phyloP scores from a whole-genome alignment of 2,888 invertebrate genomes.

The Melinaea marsaeus region DNA sequence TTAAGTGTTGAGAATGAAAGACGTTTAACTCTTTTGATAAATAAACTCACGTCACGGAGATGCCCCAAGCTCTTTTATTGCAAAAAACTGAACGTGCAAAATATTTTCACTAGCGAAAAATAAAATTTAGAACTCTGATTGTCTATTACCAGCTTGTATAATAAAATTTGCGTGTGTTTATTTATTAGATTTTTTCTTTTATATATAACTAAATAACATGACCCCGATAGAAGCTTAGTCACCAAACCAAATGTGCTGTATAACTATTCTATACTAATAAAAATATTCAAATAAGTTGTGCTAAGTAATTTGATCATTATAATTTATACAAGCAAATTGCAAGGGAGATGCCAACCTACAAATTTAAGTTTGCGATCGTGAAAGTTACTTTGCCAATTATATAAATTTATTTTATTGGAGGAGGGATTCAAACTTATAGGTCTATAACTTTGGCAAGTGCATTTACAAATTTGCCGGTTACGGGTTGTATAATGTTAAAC shows the following conservation, averaged over 20 bases:
- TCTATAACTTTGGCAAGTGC: slow-evolving; percentile 11
- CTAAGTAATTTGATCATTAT: slow-evolving; percentile 26
- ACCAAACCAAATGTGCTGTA: slow-evolving; percentile 17
- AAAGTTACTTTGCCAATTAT: slow-evolving; percentile 10
- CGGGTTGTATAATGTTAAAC: slow-evolving; percentile 20
- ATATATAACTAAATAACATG: too few species aligned
- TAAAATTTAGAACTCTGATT: slow-evolving; percentile 1
- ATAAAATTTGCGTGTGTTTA: too few species aligned
- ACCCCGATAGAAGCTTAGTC: background rate
- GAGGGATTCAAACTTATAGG: slow-evolving; percentile 15
- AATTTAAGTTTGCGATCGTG: slow-evolving; percentile 14
- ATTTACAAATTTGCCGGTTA: slow-evolving; percentile 12
- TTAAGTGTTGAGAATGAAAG: slow-evolving; percentile 13
- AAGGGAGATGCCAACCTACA: slow-evolving; percentile 17
- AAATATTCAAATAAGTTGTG: slow-evolving; percentile 24
- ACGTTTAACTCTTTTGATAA: slow-evolving; percentile 15
- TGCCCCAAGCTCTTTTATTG: background rate
- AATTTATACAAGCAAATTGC: slow-evolving; percentile 25
- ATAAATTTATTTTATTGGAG: slow-evolving; percentile 7
- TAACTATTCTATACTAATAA: background rate
- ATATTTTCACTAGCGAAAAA: slow-evolving; percentile 1
- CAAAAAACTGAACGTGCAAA: slow-evolving; percentile 3
- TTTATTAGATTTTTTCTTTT: too few species aligned
- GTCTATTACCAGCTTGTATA: background rate
- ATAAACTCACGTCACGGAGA: slow-evolving; percentile 14